A percentile compares a stretch with the other conserved stretches of the same genome.
Evolutionary conservation across 64 coral and sea anemone genomes (phyloP).

Genomic region (Platygyra sinensis): DNA sequence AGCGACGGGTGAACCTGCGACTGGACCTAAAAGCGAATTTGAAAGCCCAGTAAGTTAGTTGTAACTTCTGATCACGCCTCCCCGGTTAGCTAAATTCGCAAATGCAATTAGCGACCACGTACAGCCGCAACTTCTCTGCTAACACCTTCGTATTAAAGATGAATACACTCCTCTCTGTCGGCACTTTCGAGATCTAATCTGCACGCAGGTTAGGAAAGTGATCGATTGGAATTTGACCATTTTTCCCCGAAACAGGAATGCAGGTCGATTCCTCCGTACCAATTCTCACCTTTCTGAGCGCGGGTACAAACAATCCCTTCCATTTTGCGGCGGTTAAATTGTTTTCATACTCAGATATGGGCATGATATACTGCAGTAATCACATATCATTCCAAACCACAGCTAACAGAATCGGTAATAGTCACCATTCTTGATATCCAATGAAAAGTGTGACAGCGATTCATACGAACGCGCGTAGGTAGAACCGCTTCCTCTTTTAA

Average conservation of each 20-base stretch:
- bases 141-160: background rate
- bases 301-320: slow-evolving; percentile 86
- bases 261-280: slow-evolving; percentile 5
- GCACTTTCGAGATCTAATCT: background rate
- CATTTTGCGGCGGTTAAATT: slow-evolving; percentile 79
- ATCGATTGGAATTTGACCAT: slow-evolving; percentile 22
- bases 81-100: background rate
- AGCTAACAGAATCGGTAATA: slow-evolving; percentile 19
- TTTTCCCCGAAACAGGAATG: slow-evolving; percentile 30
- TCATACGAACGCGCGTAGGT: background rate
- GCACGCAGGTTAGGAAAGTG: slow-evolving; percentile 14
- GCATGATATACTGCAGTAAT: slow-evolving; percentile 73
- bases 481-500: slow-evolving; percentile 2
- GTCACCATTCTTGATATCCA: slow-evolving; percentile 6
- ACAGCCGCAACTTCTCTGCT: background rate
- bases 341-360: slow-evolving; percentile 92
- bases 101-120: background rate
- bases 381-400: slow-evolving; percentile 81
- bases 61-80: slow-evolving; percentile 37
- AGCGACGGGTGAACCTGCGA: slow-evolving; percentile 89
- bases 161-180: background rate
- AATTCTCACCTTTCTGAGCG: slow-evolving; percentile 83
- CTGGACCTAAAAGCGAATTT: slow-evolving; percentile 83
- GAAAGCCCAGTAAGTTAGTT: slow-evolving; percentile 18
- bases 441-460: slow-evolving; percentile 13